Percentiles rank a stretch among this genome's conserved stretches.
These are phyloP conservation scores for Otolemur crassicaudatus DNA, from an alignment of 2,797 vertebrate genomes.

Conservation along the genomic window DNA sequence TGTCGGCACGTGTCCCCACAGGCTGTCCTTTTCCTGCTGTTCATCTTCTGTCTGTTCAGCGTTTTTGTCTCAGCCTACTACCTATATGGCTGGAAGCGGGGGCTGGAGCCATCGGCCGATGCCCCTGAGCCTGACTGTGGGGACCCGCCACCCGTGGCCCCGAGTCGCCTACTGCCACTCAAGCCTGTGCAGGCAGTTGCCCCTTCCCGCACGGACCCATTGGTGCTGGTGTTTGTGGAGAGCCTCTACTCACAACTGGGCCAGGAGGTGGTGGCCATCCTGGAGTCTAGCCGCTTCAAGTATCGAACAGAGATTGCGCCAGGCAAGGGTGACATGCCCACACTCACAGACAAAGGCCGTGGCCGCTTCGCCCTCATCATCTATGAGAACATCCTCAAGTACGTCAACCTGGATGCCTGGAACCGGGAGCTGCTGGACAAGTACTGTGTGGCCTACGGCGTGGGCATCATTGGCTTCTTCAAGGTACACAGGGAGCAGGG, in stretches of 20 bases:
- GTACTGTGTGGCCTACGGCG: slow-evolving; percentile 98
- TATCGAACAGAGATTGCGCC: slow-evolving; percentile 98
- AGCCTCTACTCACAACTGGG: slow-evolving; percentile 99
- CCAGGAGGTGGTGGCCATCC: slow-evolving; percentile 98
- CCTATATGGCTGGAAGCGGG: slow-evolving; percentile 97
- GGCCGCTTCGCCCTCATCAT: slow-evolving; percentile 97
- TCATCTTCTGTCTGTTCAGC: slow-evolving; percentile 96
- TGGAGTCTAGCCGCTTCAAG: slow-evolving; percentile 97
- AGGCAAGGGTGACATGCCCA: slow-evolving; percentile 99
- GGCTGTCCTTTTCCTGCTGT: slow-evolving; percentile 96
- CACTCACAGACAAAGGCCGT: slow-evolving; percentile 96
- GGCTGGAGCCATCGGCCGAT: slow-evolving; percentile 94
- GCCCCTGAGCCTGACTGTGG: slow-evolving; percentile 89
- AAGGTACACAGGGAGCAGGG: slow-evolving; percentile 89
- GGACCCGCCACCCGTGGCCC: slow-evolving; percentile 93
- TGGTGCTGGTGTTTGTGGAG: slow-evolving; percentile 98
- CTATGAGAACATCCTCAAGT: slow-evolving; percentile 99
- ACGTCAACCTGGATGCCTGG: slow-evolving; percentile 98
- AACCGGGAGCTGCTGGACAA: slow-evolving; percentile 99
- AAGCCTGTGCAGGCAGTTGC: slow-evolving; percentile 87
- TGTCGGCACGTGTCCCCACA: slow-evolving; percentile 97
- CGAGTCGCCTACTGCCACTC: slow-evolving; percentile 93
- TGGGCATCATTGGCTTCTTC: slow-evolving; percentile 99
- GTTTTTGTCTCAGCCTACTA: slow-evolving; percentile 98
- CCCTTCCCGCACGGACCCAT: slow-evolving; percentile 94